A percentile compares a stretch with the other conserved stretches of the same genome.
Evolutionary conservation across 1,140 invertebrate genomes (phyloP).

Genomic region (Nasonia giraulti): DNA sequence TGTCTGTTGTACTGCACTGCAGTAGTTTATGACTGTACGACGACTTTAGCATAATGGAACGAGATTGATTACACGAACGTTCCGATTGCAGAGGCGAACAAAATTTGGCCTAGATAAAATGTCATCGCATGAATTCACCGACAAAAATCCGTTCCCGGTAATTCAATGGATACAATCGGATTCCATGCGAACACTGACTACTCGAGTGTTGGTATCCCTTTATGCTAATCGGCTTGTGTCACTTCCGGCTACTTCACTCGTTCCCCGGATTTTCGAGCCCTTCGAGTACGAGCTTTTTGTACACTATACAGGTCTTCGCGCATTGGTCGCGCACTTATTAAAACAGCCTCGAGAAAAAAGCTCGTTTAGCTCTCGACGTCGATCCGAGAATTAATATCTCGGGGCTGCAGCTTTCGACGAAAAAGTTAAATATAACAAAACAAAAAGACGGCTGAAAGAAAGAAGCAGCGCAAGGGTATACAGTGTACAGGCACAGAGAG

Average conservation of each 20-base stretch:
- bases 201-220: conserved; percentile 1
- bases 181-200: not conserved
- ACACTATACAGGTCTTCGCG: too few relatives aligned
- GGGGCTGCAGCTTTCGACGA: not conserved
- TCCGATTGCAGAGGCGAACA: too few relatives aligned
- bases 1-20: not conserved
- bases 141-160: too few relatives aligned
- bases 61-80: too few relatives aligned
- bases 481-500: not conserved
- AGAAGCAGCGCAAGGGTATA: not conserved
- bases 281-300: too few relatives aligned
- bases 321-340: not conserved
- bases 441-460: not conserved
- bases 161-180: too few relatives aligned
- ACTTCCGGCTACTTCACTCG: conserved; percentile 13
- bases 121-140: too few relatives aligned
- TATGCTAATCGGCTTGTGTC: conserved; percentile 46
- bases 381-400: not conserved
- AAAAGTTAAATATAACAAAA: not conserved
- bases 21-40: not conserved
- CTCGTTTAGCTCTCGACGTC: not conserved
- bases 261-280: too few relatives aligned
- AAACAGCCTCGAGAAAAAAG: not conserved
- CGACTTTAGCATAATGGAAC: too few relatives aligned
- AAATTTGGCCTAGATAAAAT: too few relatives aligned